These are phyloP conservation scores for Pseudorasbora parva DNA, from an alignment of 2,113 vertebrate species.

Conservation along the genomic window DNA sequence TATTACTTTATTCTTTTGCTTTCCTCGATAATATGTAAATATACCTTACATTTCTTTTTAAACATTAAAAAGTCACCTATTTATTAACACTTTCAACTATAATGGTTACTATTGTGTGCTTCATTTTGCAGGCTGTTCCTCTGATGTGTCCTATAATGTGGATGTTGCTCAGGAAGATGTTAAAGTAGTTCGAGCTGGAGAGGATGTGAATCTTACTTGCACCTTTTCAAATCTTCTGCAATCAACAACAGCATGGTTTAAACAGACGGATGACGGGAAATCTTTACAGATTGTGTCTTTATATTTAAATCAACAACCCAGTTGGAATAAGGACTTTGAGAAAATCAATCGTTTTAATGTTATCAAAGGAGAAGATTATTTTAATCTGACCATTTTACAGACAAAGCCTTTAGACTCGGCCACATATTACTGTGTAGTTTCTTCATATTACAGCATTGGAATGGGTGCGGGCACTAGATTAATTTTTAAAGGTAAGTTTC, in stretches of 20 bases:
- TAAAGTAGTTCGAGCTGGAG: neutral
- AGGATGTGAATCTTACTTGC: constrained; percentile 3
- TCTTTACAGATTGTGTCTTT: neutral
- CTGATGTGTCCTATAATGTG: too few species aligned
- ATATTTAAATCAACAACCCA: neutral
- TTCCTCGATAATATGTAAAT: too few species aligned
- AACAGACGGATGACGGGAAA: constrained; percentile 38
- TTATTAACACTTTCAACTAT: too few species aligned
- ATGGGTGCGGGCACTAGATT: constrained; percentile 40
- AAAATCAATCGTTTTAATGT: neutral
- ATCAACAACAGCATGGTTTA: constrained; percentile 24
- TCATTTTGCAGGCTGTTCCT: too few species aligned
- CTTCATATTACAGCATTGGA: neutral
- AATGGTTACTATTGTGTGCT: too few species aligned
- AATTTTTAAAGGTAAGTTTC: constrained; percentile 22
- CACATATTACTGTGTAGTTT: constrained; percentile 38
- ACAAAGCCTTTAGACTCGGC: constrained; percentile 27
- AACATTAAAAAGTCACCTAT: too few species aligned
- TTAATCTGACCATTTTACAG: constrained; percentile 37
- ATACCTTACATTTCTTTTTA: too few species aligned
- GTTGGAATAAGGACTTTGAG: neutral
- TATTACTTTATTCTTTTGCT: too few species aligned
- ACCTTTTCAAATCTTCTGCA: neutral
- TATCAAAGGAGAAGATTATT: neutral
- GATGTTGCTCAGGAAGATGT: too few species aligned